phyloP scores from a whole-genome alignment of 2,113 vertebrate genomes.

The Manacus vitellinus region DNA sequence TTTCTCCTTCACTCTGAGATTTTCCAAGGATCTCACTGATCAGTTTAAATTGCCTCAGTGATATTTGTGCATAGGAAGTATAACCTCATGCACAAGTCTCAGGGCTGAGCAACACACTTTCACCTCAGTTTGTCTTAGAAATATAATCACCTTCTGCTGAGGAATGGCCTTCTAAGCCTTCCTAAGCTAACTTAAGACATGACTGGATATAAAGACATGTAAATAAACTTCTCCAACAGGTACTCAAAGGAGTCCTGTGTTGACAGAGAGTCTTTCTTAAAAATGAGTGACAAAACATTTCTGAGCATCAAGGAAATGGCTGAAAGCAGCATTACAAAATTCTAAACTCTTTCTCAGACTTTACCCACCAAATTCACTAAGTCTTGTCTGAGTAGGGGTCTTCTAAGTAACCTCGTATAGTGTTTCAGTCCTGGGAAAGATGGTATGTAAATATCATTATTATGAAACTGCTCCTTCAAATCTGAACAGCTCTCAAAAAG shows the following conservation, averaged over 20 bases:
- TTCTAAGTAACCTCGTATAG: background rate
- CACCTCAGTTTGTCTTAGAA: background rate
- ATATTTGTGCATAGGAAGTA: background rate
- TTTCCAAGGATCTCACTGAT: background rate
- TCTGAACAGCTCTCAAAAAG: background rate
- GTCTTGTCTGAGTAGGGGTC: background rate
- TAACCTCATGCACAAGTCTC: background rate
- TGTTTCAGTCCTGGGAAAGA: background rate
- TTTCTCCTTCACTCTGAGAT: background rate
- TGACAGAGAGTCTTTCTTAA: background rate
- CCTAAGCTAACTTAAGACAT: background rate
- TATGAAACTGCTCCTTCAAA: conserved; percentile 1
- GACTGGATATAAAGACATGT: background rate
- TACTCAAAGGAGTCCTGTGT: background rate
- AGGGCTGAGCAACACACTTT: background rate
- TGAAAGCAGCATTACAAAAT: background rate
- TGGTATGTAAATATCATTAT: background rate
- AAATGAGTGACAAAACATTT: background rate
- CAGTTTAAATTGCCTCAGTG: background rate
- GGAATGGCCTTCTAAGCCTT: background rate
- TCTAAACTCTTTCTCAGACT: background rate
- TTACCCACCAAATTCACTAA: background rate
- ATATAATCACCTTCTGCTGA: background rate
- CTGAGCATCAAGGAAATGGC: background rate
- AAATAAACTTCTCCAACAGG: background rate